Conservation (phyloP, 2,888 invertebrate species). For the Nomada fabriciana region DNA sequence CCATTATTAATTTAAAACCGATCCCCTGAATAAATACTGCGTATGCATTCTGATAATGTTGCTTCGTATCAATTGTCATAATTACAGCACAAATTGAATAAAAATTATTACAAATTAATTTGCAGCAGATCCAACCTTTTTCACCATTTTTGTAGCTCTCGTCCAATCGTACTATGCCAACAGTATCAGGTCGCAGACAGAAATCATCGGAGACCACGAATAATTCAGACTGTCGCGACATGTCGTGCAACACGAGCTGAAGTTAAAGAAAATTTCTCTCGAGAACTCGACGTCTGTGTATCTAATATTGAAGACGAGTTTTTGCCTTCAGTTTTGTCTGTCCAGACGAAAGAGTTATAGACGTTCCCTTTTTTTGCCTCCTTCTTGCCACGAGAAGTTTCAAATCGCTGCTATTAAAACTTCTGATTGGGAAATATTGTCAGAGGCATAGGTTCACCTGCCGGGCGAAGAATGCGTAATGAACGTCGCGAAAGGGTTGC, state of each 20-base stretch:
- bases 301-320: not conserved
- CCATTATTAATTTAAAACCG: not conserved
- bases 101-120: not conserved
- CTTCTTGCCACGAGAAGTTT: not conserved
- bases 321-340: not conserved
- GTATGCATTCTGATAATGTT: too few species aligned
- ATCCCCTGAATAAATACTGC: too few species aligned
- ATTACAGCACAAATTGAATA: not conserved
- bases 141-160: not conserved
- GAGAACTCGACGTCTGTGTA: not conserved
- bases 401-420: conserved; percentile 44
- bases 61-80: not conserved
- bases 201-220: too few species aligned
- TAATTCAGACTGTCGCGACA: too few species aligned
- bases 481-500: conserved; percentile 16
- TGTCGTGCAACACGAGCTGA: too few species aligned
- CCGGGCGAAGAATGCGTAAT: conserved; percentile 39
- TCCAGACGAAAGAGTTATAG: conserved; percentile 4
- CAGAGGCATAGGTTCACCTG: not conserved
- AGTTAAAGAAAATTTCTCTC: not conserved
- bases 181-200: too few species aligned
- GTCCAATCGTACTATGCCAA: too few species aligned
- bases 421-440: not conserved
- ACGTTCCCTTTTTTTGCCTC: not conserved
- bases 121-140: not conserved